phyloP scores from a whole-genome alignment of 35 echinoderm and acorn worm species.

The Stichopus chloronotus region DNA sequence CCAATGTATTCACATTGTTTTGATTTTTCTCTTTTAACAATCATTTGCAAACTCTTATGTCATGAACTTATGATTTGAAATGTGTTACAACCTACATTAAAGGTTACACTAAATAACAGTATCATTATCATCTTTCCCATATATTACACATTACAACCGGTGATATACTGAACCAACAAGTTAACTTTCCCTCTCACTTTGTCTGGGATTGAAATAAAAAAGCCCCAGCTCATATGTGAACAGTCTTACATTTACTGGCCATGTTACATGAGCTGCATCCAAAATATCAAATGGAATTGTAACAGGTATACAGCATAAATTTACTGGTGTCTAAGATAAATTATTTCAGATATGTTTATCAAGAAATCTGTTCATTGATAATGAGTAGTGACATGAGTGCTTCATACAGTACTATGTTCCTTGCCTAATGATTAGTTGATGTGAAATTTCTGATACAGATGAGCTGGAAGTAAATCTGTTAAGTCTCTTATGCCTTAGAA shows the following conservation, averaged over 20 bases:
- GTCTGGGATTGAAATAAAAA: neutral
- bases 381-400: too few species aligned
- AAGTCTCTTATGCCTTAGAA: too few species aligned
- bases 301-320: neutral
- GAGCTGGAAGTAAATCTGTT: conserved; percentile 41
- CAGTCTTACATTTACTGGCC: neutral
- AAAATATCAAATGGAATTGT: neutral
- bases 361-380: too few species aligned
- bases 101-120: neutral
- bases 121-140: neutral
- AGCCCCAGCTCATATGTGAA: neutral
- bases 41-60: neutral
- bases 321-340: neutral
- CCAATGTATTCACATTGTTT: neutral
- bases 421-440: neutral
- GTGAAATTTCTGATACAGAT: conserved; percentile 40
- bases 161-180: neutral
- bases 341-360: neutral
- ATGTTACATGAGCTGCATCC: neutral
- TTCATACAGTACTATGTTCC: too few species aligned
- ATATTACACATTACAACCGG: neutral
- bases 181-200: neutral
- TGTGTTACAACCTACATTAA: conserved; percentile 2
- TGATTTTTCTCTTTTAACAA: neutral
- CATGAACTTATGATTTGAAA: neutral